These are phyloP conservation scores for Drosophila malerkotliana DNA, from an alignment of 1,140 invertebrate genomes.

Conservation along the genomic window DNA sequence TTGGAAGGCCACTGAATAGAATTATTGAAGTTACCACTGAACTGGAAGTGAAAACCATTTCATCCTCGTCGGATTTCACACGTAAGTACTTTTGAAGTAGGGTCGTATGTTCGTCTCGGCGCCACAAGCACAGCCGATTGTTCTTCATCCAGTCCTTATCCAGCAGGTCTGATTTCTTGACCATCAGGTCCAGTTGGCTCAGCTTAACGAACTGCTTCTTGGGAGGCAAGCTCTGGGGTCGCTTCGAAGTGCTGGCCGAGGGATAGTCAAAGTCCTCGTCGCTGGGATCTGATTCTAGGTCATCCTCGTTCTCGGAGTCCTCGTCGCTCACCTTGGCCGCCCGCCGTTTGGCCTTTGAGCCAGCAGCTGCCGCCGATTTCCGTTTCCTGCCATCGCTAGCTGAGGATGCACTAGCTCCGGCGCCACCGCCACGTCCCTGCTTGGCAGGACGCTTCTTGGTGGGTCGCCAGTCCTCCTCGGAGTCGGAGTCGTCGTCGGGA, in stretches of 20 bases:
- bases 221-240: slow-evolving; percentile 58
- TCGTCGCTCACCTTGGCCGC: slow-evolving; percentile 61
- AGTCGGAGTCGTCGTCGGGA: slow-evolving; percentile 77
- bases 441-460: slow-evolving; percentile 70
- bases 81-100: slow-evolving; percentile 78
- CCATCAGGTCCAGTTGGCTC: slow-evolving; percentile 57
- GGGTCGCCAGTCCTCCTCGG: slow-evolving; percentile 82
- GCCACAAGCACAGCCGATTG: slow-evolving; percentile 76
- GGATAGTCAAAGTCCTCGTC: slow-evolving; percentile 60
- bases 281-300: slow-evolving; percentile 58
- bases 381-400: slow-evolving; percentile 56
- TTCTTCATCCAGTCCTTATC: slow-evolving; percentile 64
- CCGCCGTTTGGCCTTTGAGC: slow-evolving; percentile 62
- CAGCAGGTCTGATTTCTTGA: slow-evolving; percentile 68
- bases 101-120: slow-evolving; percentile 72
- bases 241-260: slow-evolving; percentile 53
- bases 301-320: slow-evolving; percentile 55
- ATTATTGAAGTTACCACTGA: slow-evolving; percentile 67
- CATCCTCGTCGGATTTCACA: slow-evolving; percentile 64
- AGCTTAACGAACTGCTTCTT: slow-evolving; percentile 72
- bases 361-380: slow-evolving; percentile 30
- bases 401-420: slow-evolving; percentile 8
- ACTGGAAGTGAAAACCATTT: slow-evolving; percentile 77
- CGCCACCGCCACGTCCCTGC: slow-evolving; percentile 36
- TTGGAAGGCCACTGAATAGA: neutral